These are phyloP conservation scores for Girardia tigrina DNA, from an alignment of 2,888 invertebrate genomes.

Conservation along the genomic window DNA sequence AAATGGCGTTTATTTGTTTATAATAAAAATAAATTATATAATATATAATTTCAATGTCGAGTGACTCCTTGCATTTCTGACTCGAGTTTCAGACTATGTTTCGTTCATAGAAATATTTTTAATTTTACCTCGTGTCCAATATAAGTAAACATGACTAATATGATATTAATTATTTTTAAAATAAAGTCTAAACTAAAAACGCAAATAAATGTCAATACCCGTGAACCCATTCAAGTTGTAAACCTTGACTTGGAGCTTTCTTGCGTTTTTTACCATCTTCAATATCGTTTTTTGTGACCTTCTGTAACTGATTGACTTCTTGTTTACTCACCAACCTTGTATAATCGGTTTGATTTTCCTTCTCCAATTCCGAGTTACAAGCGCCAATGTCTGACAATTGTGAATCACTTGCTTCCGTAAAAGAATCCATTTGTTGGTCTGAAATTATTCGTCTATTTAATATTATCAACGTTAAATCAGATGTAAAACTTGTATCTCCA, in stretches of 20 bases:
- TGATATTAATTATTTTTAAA: too few species aligned
- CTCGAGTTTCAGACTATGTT: too few species aligned
- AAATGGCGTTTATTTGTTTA: too few species aligned
- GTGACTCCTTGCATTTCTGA: too few species aligned
- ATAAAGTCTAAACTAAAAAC: too few species aligned
- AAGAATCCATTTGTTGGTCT: constrained; percentile 42
- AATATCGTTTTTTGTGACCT: constrained; percentile 41
- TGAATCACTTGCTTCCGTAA: constrained; percentile 49
- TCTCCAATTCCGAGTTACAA: constrained; percentile 49
- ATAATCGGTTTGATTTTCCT: constrained; percentile 47
- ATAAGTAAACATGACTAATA: too few species aligned
- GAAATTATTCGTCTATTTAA: not conserved
- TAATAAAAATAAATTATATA: too few species aligned
- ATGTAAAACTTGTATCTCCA: not conserved
- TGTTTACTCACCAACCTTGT: constrained; percentile 44
- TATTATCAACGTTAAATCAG: not conserved
- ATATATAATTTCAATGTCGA: too few species aligned
- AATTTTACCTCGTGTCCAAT: too few species aligned
- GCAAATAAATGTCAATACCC: too few species aligned
- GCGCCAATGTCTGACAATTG: constrained; percentile 48
- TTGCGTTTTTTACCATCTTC: constrained; percentile 45
- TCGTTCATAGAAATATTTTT: too few species aligned
- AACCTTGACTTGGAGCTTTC: constrained; percentile 44
- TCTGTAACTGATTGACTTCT: constrained; percentile 43
- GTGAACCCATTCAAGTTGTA: constrained; percentile 47